phyloP scores from a whole-genome alignment of 2,113 vertebrate species.

The Phocoena sinus region DNA sequence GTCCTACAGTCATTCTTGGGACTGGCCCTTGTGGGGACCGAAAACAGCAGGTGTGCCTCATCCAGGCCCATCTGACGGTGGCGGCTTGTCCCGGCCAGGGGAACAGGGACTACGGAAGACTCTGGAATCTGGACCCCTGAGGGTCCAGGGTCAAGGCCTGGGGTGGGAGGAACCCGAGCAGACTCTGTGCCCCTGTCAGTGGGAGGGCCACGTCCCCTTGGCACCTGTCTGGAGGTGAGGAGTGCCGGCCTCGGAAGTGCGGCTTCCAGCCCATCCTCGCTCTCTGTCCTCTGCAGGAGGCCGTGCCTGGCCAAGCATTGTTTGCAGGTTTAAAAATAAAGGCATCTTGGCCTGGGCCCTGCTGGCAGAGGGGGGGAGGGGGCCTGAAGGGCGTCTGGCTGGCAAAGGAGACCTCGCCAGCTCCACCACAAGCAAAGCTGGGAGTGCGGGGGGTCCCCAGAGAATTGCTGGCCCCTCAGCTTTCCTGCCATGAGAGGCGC shows the following conservation, averaged over 20 bases:
- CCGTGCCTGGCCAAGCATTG: constrained; percentile 77
- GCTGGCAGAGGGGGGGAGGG: constrained; percentile 50
- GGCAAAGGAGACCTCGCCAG: background rate
- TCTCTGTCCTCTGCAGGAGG: constrained; percentile 59
- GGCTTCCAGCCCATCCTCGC: constrained; percentile 10
- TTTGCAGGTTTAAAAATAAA: constrained; percentile 83
- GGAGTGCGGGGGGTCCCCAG: background rate
- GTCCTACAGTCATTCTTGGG: background rate
- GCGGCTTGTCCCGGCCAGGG: background rate
- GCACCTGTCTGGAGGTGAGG: constrained; percentile 70
- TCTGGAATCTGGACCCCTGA: background rate
- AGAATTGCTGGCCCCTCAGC: background rate
- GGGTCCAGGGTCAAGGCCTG: constrained; percentile 1
- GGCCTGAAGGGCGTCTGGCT: constrained; percentile 29
- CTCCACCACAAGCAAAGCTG: background rate
- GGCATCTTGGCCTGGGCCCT: constrained; percentile 73
- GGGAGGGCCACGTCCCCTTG: constrained; percentile 37
- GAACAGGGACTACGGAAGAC: background rate
- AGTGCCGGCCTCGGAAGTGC: constrained; percentile 74
- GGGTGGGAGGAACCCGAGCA: background rate
- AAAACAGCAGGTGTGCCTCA: background rate
- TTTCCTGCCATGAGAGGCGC: background rate
- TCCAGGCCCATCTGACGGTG: background rate
- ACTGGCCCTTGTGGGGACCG: background rate
- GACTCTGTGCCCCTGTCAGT: rapidly evolving